These are phyloP conservation scores for Thunnus maccoyii DNA, from an alignment of 2,113 vertebrate genomes.

Conservation along the genomic window DNA sequence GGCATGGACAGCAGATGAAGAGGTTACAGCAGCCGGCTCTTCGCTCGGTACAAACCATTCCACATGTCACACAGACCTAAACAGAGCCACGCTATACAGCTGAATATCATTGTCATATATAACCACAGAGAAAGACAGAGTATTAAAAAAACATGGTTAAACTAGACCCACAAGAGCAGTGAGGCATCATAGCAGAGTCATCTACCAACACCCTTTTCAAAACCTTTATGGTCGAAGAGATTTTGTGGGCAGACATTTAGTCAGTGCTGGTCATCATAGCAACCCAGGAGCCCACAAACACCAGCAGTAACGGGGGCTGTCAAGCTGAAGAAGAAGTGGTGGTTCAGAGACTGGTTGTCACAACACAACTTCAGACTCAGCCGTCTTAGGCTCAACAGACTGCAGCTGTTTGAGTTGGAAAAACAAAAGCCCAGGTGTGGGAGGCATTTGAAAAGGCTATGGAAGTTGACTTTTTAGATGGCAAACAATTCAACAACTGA, in stretches of 20 bases:
- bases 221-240: neutral
- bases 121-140: neutral
- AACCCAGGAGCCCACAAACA: too few species aligned
- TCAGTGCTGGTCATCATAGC: too few species aligned
- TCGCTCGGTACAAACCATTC: neutral
- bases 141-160: neutral
- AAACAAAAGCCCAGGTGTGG: too few species aligned
- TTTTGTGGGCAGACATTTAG: neutral
- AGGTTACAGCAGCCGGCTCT: constrained; percentile 37
- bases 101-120: neutral
- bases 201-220: too few species aligned
- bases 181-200: too few species aligned
- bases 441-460: neutral
- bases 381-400: too few species aligned
- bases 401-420: too few species aligned
- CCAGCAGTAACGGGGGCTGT: neutral
- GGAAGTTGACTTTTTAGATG: neutral
- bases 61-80: neutral
- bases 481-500: neutral
- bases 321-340: neutral
- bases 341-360: neutral
- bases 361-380: neutral
- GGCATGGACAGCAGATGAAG: constrained; percentile 24
- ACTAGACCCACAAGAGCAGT: too few species aligned
- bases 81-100: neutral